Evolutionary conservation across 2,888 invertebrate species (phyloP).

Genomic region (Prosapia bicincta): DNA sequence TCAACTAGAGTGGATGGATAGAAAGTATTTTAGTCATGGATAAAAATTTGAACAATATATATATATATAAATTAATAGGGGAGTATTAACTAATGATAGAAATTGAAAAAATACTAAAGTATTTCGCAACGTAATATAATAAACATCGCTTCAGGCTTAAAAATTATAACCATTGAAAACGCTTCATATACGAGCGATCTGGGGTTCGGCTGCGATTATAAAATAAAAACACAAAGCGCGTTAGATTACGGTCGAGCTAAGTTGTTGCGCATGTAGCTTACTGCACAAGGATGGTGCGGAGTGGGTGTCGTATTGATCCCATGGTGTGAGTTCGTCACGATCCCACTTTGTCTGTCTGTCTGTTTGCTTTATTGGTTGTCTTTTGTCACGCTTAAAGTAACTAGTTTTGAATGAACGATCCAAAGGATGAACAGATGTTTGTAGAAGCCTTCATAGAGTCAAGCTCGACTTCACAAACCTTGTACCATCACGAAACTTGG

Average conservation of each 20-base stretch:
- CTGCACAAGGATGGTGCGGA: background rate
- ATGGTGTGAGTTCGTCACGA: background rate
- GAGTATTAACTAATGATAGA: too few species aligned
- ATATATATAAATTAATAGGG: too few species aligned
- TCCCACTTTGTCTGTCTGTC: background rate
- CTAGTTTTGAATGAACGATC: background rate
- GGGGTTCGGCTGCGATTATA: background rate
- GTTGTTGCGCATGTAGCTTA: background rate
- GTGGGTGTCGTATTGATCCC: background rate
- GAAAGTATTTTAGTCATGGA: too few species aligned
- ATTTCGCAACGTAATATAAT: too few species aligned
- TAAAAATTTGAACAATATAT: too few species aligned
- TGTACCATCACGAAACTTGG: too few species aligned
- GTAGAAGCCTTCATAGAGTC: background rate
- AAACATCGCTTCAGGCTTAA: too few species aligned
- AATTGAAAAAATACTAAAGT: too few species aligned
- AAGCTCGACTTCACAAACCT: background rate
- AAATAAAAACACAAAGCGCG: background rate
- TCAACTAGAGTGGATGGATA: too few species aligned
- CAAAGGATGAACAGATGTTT: background rate
- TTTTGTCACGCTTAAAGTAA: background rate
- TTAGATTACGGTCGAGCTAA: background rate
- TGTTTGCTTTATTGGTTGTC: constrained; percentile 1
- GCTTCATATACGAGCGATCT: too few species aligned
- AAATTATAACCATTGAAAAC: too few species aligned